Evolutionary conservation across 2,888 invertebrate genomes (phyloP).

Genomic region (Ophion ventricosus): DNA sequence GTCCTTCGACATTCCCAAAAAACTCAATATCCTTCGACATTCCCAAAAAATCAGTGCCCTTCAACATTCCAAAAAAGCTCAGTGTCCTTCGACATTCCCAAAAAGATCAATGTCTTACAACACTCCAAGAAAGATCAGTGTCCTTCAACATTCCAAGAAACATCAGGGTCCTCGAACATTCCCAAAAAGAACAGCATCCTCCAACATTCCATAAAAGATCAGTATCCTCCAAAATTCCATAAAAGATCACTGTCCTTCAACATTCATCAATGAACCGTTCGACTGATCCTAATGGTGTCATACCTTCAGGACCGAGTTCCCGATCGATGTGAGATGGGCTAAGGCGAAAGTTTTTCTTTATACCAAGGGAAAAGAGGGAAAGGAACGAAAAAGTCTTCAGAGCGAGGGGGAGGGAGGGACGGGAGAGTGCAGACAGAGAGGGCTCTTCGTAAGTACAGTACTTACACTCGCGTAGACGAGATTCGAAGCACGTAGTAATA

Average conservation of each 20-base stretch:
- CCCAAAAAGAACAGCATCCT: neutral
- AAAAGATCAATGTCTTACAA: neutral
- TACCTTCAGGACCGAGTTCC: neutral
- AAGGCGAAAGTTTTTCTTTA: neutral
- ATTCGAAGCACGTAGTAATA: conserved; percentile 65
- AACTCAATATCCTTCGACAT: neutral
- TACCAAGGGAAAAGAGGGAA: neutral
- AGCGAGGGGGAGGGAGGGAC: neutral
- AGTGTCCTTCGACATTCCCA: neutral
- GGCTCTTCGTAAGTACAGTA: conserved; percentile 20
- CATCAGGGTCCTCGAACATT: neutral
- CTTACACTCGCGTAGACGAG: conserved; percentile 50
- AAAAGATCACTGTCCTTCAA: too few species aligned
- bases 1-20: too few species aligned
- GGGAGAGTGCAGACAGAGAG: conserved; percentile 27
- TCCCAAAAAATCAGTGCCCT: neutral
- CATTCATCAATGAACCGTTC: neutral
- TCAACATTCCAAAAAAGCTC: too few species aligned
- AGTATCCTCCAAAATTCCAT: neutral
- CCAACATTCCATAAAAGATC: neutral
- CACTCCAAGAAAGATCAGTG: neutral
- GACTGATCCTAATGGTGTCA: neutral
- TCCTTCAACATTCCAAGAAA: neutral
- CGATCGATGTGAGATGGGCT: neutral
- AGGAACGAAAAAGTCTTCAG: conserved; percentile 22